Conservation (phyloP, 1,140 invertebrate genomes). For the Lysiphlebus fabarum region DNA sequence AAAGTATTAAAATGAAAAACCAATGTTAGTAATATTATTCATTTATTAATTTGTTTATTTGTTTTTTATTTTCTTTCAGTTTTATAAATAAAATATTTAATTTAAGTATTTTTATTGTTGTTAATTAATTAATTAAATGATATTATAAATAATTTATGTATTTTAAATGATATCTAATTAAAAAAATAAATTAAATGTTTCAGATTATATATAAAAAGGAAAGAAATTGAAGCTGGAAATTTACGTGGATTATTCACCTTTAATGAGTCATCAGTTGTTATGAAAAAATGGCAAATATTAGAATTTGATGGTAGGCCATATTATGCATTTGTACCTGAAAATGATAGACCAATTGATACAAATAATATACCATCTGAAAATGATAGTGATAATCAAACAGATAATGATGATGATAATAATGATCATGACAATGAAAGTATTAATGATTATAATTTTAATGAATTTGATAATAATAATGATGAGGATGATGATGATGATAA, state of each 20-base stretch:
- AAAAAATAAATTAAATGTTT: slow-evolving; percentile 37
- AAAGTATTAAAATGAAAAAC: too few species aligned
- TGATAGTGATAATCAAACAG: slow-evolving; percentile 39
- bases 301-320: slow-evolving; percentile 52
- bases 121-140: not conserved
- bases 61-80: too few species aligned
- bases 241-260: slow-evolving; percentile 48
- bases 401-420: slow-evolving; percentile 13
- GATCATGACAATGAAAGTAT: slow-evolving; percentile 23
- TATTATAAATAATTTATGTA: not conserved
- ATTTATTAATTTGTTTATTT: too few species aligned
- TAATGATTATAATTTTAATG: slow-evolving; percentile 20
- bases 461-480: not conserved
- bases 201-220: slow-evolving; percentile 39
- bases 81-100: too few species aligned
- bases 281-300: slow-evolving; percentile 54
- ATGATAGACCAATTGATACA: slow-evolving; percentile 36
- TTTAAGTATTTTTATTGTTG: not conserved
- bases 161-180: not conserved
- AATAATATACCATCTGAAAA: slow-evolving; percentile 34
- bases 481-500: slow-evolving; percentile 13
- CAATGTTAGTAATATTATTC: too few species aligned
- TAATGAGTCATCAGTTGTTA: slow-evolving; percentile 48
- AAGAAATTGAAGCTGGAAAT: slow-evolving; percentile 15
- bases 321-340: slow-evolving; percentile 52